phyloP scores from a whole-genome alignment of 2,888 invertebrate genomes.

The Phyllotreta striolata region DNA sequence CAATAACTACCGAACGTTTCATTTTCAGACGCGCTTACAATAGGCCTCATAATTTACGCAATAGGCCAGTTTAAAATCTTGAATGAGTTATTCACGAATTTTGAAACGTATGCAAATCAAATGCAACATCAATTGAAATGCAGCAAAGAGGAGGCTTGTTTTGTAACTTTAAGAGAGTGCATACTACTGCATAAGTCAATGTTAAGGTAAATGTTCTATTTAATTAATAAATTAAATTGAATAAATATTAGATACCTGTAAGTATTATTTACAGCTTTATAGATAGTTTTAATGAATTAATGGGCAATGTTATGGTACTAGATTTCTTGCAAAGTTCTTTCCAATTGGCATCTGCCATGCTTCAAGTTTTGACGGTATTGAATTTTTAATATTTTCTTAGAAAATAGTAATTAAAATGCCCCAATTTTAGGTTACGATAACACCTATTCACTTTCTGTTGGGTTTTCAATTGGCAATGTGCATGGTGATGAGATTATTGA shows the following conservation, averaged over 20 bases:
- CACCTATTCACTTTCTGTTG: too few relatives aligned
- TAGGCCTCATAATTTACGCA: conserved; percentile 1
- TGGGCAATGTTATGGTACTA: conserved; percentile 14
- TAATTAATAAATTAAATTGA: too few relatives aligned
- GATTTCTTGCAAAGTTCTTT: conserved; percentile 26
- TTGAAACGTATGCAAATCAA: background rate
- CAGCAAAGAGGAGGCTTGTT: background rate
- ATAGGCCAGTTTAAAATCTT: background rate
- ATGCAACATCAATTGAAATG: background rate
- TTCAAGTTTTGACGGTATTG: conserved; percentile 13
- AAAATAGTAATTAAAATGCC: too few relatives aligned
- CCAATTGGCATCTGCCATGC: conserved; percentile 15
- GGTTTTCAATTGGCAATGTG: background rate
- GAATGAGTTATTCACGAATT: background rate
- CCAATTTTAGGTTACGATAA: too few relatives aligned
- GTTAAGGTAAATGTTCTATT: background rate
- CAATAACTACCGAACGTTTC: background rate
- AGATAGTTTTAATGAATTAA: conserved; percentile 2
- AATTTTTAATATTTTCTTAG: too few relatives aligned
- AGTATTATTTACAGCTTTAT: too few relatives aligned
- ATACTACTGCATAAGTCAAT: background rate
- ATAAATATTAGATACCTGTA: too few relatives aligned
- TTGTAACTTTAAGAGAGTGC: conserved; percentile 3
- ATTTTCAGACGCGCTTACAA: background rate
- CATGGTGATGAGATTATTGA: conserved; percentile 14